A percentile compares a stretch with the other conserved stretches of the same genome.
Evolutionary conservation across 2,888 invertebrate genomes (phyloP).

Genomic region (Hesperia comma): DNA sequence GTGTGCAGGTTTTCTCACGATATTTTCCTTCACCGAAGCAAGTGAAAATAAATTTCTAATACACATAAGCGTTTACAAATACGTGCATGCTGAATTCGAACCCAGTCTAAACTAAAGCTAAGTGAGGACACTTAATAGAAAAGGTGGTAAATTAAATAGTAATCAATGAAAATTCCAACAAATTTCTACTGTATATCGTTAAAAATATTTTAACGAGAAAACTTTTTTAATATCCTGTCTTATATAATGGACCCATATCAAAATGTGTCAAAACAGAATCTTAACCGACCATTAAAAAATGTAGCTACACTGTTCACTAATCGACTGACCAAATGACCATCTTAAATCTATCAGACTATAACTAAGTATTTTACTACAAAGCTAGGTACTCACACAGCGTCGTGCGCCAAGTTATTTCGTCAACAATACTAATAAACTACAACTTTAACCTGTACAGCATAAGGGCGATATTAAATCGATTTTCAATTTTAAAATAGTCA

Average conservation of each 20-base stretch:
- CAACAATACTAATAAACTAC: neutral
- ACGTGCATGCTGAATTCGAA: too few species aligned
- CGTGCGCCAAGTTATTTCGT: neutral
- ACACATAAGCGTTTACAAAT: too few species aligned
- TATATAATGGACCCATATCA: constrained; percentile 7
- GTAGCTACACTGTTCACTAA: neutral
- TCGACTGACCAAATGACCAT: constrained; percentile 1
- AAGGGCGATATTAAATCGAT: constrained; percentile 5
- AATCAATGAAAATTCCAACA: neutral
- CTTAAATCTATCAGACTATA: constrained; percentile 10
- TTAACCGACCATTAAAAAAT: constrained; percentile 2
- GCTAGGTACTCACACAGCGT: constrained; percentile 1
- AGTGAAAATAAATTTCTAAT: too few species aligned
- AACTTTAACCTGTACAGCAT: neutral
- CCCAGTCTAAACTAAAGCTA: too few species aligned
- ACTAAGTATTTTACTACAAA: constrained; percentile 2
- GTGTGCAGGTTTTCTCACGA: too few species aligned
- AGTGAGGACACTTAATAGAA: too few species aligned
- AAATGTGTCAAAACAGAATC: constrained; percentile 11
- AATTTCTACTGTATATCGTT: neutral
- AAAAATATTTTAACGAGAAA: constrained; percentile 1
- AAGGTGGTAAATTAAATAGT: neutral
- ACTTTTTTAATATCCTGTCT: constrained; percentile 7
- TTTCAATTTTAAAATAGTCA: constrained; percentile 8
- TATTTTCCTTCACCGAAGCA: too few species aligned